Base-by-base conservation (phyloP, 2,888 invertebrate genomes). In the Microplitis deprimator region DNA sequence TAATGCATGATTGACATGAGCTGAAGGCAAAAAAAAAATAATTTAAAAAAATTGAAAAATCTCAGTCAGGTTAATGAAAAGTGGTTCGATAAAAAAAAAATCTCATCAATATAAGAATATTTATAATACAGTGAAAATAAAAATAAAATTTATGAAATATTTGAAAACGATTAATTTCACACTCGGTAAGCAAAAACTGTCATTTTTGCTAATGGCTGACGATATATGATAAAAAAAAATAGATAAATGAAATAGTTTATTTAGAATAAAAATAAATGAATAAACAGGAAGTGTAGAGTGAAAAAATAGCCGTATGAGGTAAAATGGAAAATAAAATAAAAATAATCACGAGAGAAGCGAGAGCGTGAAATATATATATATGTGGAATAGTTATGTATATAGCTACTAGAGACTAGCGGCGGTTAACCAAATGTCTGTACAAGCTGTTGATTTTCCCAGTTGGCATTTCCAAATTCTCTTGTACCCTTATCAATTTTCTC, bases 361-460 rank as follows among this genome's bases (percentile, higher is more conserved):
- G 13, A 41, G 13, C 16, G 16, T 6, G n/a, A 61, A 50, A 7
- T 29, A 61, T 73, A 73, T 73, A 73, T 40, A 38, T 38, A 73
- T 41, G 60, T 29, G 17, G 40, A 67, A 77, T 16, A 64, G 62
- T 69, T 16, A 6, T 50, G 40, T 68, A 73, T 65, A 68, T 60
- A 50, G 50, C 50, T 50, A 50, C 60, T 5, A 10, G 50, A n/a
- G 65, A 39, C 60, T 73, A 64, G 41, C 40, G 59, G 65, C 29
- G 77, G 77, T 69, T 69, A 74, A 77, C 77, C 73, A 64, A 65
- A 73, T 73, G 70, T 77, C 73, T 38, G 64, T 73, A 50, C 77
- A 77, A 77, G 77, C 77, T 77, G 77, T 74, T 77, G 73, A 77
- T 73, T 73, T 77, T 69, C 77, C 73, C 77, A 77, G 64, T 61